phyloP scores from a whole-genome alignment of 2,113 vertebrate genomes.

The Sebastes schlegelii region DNA sequence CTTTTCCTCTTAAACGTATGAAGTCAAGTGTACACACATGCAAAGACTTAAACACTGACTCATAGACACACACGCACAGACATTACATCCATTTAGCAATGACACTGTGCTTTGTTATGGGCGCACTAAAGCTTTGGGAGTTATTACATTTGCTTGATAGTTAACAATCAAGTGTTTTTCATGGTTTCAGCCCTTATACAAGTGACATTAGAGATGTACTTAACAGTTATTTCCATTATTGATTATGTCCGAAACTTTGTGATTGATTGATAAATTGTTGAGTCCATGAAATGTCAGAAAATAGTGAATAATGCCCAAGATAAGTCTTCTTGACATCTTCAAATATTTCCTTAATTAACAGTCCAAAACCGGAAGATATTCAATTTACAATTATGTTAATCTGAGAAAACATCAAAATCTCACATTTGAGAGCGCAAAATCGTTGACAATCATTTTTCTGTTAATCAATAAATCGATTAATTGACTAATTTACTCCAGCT shows the following conservation, averaged over 20 bases:
- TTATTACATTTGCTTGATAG: slow-evolving; percentile 7
- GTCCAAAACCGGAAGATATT: neutral
- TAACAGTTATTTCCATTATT: neutral
- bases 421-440: neutral
- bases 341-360: neutral
- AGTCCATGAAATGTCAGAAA: neutral
- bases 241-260: neutral
- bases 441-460: neutral
- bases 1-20: slow-evolving; percentile 29
- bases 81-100: neutral
- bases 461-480: neutral
- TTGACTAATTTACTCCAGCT: neutral
- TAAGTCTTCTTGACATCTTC: neutral
- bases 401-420: neutral
- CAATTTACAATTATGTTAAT: neutral
- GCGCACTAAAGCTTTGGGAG: neutral
- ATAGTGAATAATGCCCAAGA: neutral
- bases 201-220: neutral
- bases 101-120: neutral
- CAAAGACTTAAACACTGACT: slow-evolving; percentile 20
- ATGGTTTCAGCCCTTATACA: neutral
- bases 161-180: neutral
- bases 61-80: neutral
- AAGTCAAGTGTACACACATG: slow-evolving; percentile 8
- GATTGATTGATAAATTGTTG: neutral